Conservation (phyloP, 2,797 vertebrate genomes). For the Sebastes wilsoni region DNA sequence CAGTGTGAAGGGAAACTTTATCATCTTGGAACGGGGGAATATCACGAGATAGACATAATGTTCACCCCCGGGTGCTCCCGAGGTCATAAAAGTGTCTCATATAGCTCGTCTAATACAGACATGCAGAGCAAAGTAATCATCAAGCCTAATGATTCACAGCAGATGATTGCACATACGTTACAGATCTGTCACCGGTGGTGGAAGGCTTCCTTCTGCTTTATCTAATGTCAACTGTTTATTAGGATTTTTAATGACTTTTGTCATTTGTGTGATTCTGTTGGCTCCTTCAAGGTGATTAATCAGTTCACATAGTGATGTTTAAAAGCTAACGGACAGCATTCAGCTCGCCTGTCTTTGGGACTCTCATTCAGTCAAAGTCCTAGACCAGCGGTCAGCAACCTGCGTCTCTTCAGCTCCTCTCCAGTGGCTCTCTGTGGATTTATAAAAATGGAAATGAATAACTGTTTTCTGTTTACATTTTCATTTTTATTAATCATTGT, state of each 20-base stretch:
- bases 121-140: not conserved
- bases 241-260: not conserved
- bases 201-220: not conserved
- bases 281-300: not conserved
- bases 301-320: not conserved
- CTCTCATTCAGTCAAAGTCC: not conserved
- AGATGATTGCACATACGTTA: not conserved
- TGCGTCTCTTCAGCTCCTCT: too few species aligned
- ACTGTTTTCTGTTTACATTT: too few species aligned
- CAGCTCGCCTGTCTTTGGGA: not conserved
- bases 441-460: too few species aligned
- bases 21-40: not conserved
- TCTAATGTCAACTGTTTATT: not conserved
- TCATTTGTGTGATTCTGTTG: not conserved
- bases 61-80: not conserved
- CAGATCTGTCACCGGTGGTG: not conserved
- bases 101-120: not conserved
- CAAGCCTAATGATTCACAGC: not conserved
- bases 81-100: conserved; percentile 3
- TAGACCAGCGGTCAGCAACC: too few species aligned
- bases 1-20: not conserved
- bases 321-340: not conserved
- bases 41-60: not conserved
- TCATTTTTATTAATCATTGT: too few species aligned
- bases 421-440: too few species aligned